These are phyloP conservation scores for Hemicrepidius hirtus DNA, from an alignment of 2,888 invertebrate species.

Conservation along the genomic window DNA sequence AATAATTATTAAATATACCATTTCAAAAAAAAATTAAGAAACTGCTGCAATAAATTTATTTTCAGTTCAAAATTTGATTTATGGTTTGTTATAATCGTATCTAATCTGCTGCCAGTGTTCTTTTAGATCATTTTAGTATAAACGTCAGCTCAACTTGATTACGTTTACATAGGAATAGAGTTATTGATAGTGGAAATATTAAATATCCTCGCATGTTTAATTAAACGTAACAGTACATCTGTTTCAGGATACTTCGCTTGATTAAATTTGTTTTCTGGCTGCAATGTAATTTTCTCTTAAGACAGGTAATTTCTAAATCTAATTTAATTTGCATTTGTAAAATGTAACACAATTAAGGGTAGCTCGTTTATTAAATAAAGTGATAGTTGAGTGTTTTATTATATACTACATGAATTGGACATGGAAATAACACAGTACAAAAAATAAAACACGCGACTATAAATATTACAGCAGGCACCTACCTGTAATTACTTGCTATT, in stretches of 20 bases:
- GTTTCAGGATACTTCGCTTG: not conserved
- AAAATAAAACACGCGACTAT: conserved; percentile 5
- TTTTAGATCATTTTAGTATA: not conserved
- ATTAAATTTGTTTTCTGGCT: not conserved
- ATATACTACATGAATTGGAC: not conserved
- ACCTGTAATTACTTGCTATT: not conserved
- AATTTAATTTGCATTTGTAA: not conserved
- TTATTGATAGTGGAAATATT: not conserved
- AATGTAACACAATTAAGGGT: not conserved
- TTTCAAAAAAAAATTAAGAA: too few relatives aligned
- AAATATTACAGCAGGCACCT: conserved; percentile 5
- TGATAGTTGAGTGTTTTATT: conserved; percentile 10
- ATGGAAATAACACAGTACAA: not conserved
- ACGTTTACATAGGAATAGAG: not conserved
- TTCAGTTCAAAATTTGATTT: not conserved
- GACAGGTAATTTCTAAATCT: not conserved
- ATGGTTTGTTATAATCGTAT: not conserved
- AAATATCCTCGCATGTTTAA: not conserved
- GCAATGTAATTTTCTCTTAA: not conserved
- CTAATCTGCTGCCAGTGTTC: not conserved
- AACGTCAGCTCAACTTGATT: not conserved
- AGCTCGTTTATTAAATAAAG: conserved; percentile 2
- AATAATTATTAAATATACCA: too few relatives aligned
- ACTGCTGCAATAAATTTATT: too few relatives aligned
- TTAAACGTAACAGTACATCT: conserved; percentile 5